Evolutionary conservation across 2,113 vertebrate species (phyloP), one percentile per base, ranked within the genome.

Genomic region (Alaudala cheleensis): DNA sequence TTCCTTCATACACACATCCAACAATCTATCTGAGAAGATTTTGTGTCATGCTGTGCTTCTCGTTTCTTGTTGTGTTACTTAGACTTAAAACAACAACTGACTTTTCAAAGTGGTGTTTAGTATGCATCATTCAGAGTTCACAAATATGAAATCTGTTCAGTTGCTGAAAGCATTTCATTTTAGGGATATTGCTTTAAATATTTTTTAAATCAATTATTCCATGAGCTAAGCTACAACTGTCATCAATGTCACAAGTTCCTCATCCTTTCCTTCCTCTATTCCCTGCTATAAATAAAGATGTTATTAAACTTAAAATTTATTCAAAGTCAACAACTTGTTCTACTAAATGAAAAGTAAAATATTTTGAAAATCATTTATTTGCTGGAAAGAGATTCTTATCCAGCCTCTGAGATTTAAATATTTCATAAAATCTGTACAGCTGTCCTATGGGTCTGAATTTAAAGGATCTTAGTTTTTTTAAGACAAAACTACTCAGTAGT

Each of bases 301-400:
- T 56, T 67, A 22, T 37, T 67, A 67, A 71, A 47, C 3, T 81
- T 31, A 44, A 24, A 83, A 74, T 86, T 60, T 81, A 28, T 60
- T 86, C 12, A 64, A 66, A 84, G 24, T 26, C 24, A 81, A 39
- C 4, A 72, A 33, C 47, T 39, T 28, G 12, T 66, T 81, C 12
- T 37, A 56, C 16, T 31, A 67, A 78, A 60, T 50, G 89, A 71
- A 78, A 79, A 37, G 17, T 21, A 14, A 42, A 67, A 71, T 0
- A 1, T 23, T 85, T 82, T 79, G 12, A 65, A 89, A 81, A 80
- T 18, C 0, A 3, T 42, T 45, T 61, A 6, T 50, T 54, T 58
- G 8, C 23, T 1, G 0, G 44, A 60, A 91, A 70, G 8, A 51
- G 0, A 60, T 6, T 3, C 1, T 17, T 34, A 78, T 5, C 6